Evolutionary conservation across 2,113 vertebrate species (phyloP), one percentile per base, ranked within the genome.

Genomic region (Pogona vitticeps): DNA sequence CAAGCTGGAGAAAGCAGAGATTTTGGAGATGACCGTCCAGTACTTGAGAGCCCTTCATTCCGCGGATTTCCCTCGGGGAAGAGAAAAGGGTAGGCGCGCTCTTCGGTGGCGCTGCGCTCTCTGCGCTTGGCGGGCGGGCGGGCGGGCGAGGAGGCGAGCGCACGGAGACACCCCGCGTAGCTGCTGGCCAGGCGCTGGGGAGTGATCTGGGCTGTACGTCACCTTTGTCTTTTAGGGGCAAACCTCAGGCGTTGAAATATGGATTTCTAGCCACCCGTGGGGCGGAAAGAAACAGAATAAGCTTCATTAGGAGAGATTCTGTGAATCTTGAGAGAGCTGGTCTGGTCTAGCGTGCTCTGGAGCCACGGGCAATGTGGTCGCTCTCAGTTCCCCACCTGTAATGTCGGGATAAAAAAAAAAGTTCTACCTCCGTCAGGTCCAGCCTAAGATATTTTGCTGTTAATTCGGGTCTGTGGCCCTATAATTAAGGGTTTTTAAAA

Each of bases 21-120:
- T 99, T 91, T 94, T 99, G 90, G 99, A 99, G 94, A 99, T 99
- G 99, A 99, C 99, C 0, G 98, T 99, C 31, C 98, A 99, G 93
- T 99, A 99, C 92, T 95, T 99, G 88, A 94, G 98, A 78, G 98
- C 98, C 63, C 95, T 99, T 70, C 98, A 99, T 92, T 98, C 98
- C 0, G 97, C 98, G 0, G 98, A 99, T 91, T 98, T 99, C 70
- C 98, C 98, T 38, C 96, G 98, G 2, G 98, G 98, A 28, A 97
- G 98, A 95, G 98, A 99, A 91, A 99, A 99, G 95, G 98, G 98
- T 98, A 92, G 88, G 96, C 86, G 73, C 65, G 65, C 28, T 3
- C 33, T 2, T 20, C 31, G 2, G 7, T 58, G 4, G 13, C 5
- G 9, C 40, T 33, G 61, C 65, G n/a, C 36, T 26, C 23, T 63